phyloP scores from a whole-genome alignment of 92 coral and sea anemone species.

The Meandrina meandrites region DNA sequence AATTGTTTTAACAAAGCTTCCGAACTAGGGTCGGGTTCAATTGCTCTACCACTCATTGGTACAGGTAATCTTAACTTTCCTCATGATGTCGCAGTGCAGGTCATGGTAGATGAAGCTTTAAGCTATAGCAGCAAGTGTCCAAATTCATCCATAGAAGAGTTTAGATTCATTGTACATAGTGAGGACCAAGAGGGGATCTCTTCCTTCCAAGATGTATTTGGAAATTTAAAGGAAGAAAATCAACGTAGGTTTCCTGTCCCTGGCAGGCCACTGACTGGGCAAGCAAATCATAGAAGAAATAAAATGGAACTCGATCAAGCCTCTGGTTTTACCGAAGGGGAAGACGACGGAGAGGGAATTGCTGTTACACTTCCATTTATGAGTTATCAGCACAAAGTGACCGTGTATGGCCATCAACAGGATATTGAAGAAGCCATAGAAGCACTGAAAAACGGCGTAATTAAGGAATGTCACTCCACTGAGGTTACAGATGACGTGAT shows the following conservation, averaged over 20 bases:
- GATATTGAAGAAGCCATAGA: conserved; percentile 27
- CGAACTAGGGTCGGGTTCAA: conserved; percentile 10
- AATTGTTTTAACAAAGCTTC: conserved; percentile 27
- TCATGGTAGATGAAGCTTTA: conserved; percentile 25
- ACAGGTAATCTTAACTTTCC: conserved; percentile 37
- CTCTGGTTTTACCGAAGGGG: neutral
- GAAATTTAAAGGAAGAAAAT: neutral
- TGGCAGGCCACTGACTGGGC: neutral
- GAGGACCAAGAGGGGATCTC: conserved; percentile 8
- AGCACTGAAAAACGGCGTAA: conserved; percentile 28
- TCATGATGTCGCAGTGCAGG: conserved; percentile 4
- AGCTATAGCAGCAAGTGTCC: neutral
- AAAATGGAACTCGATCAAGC: neutral
- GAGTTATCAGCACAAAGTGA: conserved; percentile 23
- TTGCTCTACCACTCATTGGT: conserved; percentile 41
- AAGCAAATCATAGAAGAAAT: neutral
- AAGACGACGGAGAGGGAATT: neutral
- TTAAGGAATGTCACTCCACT: conserved; percentile 15
- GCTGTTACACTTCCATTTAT: neutral
- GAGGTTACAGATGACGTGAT: conserved; percentile 35
- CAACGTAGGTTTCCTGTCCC: neutral
- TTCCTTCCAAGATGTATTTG: conserved; percentile 10
- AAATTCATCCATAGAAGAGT: conserved; percentile 12
- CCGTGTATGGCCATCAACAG: conserved; percentile 16
- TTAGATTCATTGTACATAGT: conserved; percentile 20